Base-by-base conservation (phyloP, 2,113 vertebrate genomes). In the Mustela lutreola region DNA sequence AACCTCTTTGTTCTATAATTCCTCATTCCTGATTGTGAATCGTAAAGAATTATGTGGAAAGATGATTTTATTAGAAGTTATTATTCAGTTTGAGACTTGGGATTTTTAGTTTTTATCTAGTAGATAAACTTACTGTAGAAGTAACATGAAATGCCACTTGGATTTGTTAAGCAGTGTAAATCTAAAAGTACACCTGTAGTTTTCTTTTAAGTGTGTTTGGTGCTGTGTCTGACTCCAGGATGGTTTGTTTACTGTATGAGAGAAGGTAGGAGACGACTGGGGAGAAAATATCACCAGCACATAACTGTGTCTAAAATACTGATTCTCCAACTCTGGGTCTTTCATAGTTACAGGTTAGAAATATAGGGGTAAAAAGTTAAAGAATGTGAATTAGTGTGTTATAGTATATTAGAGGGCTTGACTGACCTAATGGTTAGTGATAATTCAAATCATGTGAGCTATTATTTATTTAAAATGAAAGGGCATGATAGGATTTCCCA, bases 381-480 rank as follows among this genome's bases (percentile, higher is more conserved):
- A 81, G 39, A 87, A 75, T 89, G 5, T 22, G 71, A 88, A 70
- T 60, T 60, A 91, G 63, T 24, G 8, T 78, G 5, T 71, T 91
- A 63, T 33, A 63, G 26, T 94, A 11, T 42, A 19, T 21, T 45
- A 53, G 48, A 76, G 50, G 36, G 10, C 36, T 21, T 67, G 21
- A 70, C 73, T 36, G 33, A 65, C 86, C 26, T 80, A 4, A 63
- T 56, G 50, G 31, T 75, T 82, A 79, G 28, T 85, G 84, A 50
- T 83, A 65, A 89, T 39, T 36, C 82, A 50, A 82, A 14, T 62
- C 24, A 33, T 70, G 33, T 62, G 60, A 67, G 42, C 65, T 70
- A 67, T n/a, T 67, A 10, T 70, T 70, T 95, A 94, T 82, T 71
- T 93, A 86, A 86, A 91, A 95, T 92, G 63, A 97, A 95, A 58